These are phyloP conservation scores for Xestobium rufovillosum DNA, from an alignment of 2,888 invertebrate species.

Conservation along the genomic window DNA sequence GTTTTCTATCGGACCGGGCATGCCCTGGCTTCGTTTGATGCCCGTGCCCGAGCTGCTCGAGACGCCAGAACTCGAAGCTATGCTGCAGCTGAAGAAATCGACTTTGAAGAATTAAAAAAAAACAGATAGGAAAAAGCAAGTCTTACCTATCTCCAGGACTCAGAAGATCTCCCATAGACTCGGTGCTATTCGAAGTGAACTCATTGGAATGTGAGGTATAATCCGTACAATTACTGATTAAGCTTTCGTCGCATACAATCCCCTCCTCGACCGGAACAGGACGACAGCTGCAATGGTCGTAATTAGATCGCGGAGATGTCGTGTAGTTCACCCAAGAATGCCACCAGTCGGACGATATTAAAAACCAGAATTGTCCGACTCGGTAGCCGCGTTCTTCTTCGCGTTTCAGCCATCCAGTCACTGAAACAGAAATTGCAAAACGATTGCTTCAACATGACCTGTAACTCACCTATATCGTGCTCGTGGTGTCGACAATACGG, in stretches of 20 bases:
- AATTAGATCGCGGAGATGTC: constrained; percentile 36
- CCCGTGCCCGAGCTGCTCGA: constrained; percentile 51
- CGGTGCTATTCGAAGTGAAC: constrained; percentile 44
- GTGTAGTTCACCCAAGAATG: constrained; percentile 68
- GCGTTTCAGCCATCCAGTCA: constrained; percentile 73
- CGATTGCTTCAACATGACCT: constrained; percentile 1
- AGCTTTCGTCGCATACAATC: constrained; percentile 62
- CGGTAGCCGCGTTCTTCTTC: constrained; percentile 68
- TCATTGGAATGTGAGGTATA: constrained; percentile 39
- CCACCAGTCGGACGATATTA: constrained; percentile 84
- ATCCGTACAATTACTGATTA: constrained; percentile 49
- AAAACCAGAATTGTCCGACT: constrained; percentile 85
- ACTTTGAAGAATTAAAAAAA: background rate
- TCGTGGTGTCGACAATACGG: constrained; percentile 78
- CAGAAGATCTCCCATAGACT: constrained; percentile 58
- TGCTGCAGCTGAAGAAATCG: constrained; percentile 34
- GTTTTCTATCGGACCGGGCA: constrained; percentile 74
- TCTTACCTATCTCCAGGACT: constrained; percentile 50
- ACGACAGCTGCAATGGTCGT: constrained; percentile 45
- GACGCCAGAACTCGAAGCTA: constrained; percentile 55
- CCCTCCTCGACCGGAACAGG: constrained; percentile 51
- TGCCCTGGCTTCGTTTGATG: constrained; percentile 35
- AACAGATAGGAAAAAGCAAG: constrained; percentile 30
- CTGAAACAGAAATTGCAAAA: constrained; percentile 37
- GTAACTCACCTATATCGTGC: constrained; percentile 59